Evolutionary conservation across 2,113 vertebrate species (phyloP).

Genomic region (Willisornis vidua): DNA sequence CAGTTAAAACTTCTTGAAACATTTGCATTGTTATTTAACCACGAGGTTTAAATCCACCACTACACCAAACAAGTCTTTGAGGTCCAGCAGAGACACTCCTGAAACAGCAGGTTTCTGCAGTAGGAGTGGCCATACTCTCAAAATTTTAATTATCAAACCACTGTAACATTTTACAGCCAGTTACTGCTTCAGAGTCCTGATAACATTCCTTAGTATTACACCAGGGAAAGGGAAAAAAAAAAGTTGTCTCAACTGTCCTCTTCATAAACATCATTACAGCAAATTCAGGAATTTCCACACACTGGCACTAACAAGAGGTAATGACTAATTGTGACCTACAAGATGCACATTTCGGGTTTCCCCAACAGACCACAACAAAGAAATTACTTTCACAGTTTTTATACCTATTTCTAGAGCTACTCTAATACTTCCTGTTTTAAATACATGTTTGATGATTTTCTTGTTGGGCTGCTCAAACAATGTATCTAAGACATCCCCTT

Average conservation of each 20-base stretch:
- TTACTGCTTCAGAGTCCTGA: background rate
- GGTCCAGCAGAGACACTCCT: background rate
- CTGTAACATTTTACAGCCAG: accelerated
- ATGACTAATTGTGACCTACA: background rate
- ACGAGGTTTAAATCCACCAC: background rate
- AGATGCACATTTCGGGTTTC: background rate
- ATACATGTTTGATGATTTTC: accelerated
- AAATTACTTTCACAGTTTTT: background rate
- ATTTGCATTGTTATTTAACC: background rate
- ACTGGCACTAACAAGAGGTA: background rate
- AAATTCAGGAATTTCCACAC: background rate
- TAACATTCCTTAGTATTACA: background rate
- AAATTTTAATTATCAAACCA: background rate
- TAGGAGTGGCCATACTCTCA: background rate
- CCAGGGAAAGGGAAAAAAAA: background rate
- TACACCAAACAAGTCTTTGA: background rate
- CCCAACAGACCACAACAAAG: background rate
- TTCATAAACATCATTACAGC: background rate
- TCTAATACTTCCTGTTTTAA: background rate
- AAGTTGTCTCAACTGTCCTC: background rate
- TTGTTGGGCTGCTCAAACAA: background rate
- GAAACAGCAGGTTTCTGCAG: background rate
- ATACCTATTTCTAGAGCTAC: background rate
- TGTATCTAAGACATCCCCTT: background rate
- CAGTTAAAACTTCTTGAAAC: background rate